Base-by-base conservation (phyloP, 2,113 vertebrate genomes). In the Chaenogobius annularis region DNA sequence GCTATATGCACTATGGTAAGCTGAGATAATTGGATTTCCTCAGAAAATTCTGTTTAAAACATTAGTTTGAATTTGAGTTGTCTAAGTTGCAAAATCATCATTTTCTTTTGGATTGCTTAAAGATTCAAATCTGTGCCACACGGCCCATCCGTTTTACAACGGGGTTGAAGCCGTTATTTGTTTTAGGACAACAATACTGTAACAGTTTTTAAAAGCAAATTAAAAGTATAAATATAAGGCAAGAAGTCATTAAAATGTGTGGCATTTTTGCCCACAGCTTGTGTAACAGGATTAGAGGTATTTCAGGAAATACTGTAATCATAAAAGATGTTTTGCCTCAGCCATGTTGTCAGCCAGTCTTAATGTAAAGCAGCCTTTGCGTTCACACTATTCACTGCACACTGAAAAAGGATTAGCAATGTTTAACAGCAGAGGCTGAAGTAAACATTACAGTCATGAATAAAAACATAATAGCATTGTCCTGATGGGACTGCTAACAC, bases 1-100 rank as follows among this genome's bases (percentile, higher is more conserved):
- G 96, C 93, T 98, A 99, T 88, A 98, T 99, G 97, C 96, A 99
- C 93, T 99, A 99, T 56, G 97, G 97, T 99, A 93, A 66, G 94
- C 92, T 85, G 12, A 48, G 0, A 35, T 67, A 13, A 35, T 63
- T 47, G 15, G 5, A 19, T 52, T 8, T 71, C 9, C 17, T 35
- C 14, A n/a, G n/a, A 54, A 54, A 20, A 54, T 54, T 19, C 50
- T 54, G 50, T 64, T 52, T 14, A 7, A 64, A 31, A 54, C 9
- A 20, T 61, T 37, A 66, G 59, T 54, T 23, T 40, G 7, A 14
- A 74, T n/a, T 46, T 19, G 10, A 7, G 9, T 37, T 37, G 59
- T 62, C 50, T 54, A 40, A 58, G 22, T 58, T 26, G 55, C 55
- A 26, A 26, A 58, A 59, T 22, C 26, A 37, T 35, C n/a, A 17